Evolutionary conservation across 2,797 vertebrate genomes (phyloP), one percentile per base, ranked within the genome.

Genomic region (Centroberyx gerrardi): DNA sequence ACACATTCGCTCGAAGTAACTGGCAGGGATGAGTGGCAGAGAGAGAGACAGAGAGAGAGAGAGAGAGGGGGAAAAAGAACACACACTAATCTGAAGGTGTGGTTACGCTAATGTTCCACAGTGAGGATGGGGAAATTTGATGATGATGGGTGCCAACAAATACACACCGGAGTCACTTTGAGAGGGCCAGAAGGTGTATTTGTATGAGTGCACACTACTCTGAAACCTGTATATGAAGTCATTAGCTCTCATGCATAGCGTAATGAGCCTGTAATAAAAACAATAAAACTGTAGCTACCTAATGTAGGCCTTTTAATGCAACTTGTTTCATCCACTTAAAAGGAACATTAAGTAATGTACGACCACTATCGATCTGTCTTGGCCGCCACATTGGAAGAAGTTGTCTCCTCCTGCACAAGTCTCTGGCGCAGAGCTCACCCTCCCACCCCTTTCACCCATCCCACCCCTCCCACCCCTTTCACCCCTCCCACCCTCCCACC

Each of bases 1-100:
- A 83, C 68, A 27, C 48, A 83, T 65, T 69, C 13, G 52, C 75
- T 64, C 68, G 22, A 83, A 90, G 69, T 71, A 83, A 82, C 85
- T 82, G 74, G 80, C 74, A 74, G 62, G 44, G 72, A 48, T 48
- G 63, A 80, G 36, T 42, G 33, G 42, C 61, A 59, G 68, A 15
- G 53, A 54, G 27, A 72, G 36, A 78, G n/a, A n/a, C n/a, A n/a
- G 33, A 52, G 29, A 48, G 15, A 18, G 28, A 65, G 14, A 58
- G 58, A 60, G 51, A 68, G n/a, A 69, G 53, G 0, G 4, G 73
- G 46, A 54, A 10, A 29, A 9, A n/a, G n/a, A n/a, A 52, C 17
- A 9, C 1, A 31, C 49, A 69, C 36, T 68, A 67, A 74, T 76
- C 80, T 83, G 40, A 44, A 71, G 76, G 66, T 64, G 48, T 53